phyloP scores from a whole-genome alignment of 2,888 invertebrate genomes.

The Melangyna quadrimaculata region DNA sequence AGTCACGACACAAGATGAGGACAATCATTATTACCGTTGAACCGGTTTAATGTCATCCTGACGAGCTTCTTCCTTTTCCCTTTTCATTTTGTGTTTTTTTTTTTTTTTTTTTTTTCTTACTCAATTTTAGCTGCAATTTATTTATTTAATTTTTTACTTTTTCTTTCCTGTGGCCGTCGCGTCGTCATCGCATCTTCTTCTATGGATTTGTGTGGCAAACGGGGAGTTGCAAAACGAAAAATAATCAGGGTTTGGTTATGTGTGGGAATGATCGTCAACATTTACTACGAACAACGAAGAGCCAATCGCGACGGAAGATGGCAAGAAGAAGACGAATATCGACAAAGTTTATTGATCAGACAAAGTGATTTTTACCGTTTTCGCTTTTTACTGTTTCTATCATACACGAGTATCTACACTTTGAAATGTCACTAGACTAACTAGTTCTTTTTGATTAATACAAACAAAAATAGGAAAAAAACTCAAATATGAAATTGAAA shows the following conservation, averaged over 20 bases:
- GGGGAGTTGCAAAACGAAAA: background rate
- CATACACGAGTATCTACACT: background rate
- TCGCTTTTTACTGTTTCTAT: constrained; percentile 53
- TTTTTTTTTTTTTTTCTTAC: constrained; percentile 1
- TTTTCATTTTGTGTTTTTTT: constrained; percentile 22
- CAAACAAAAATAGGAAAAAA: constrained; percentile 2
- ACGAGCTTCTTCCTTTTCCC: constrained; percentile 39
- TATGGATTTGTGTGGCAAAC: background rate
- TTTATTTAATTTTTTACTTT: constrained; percentile 6
- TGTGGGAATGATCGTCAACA: constrained; percentile 20
- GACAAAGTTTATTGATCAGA: constrained; percentile 65
- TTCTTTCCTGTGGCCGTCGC: background rate
- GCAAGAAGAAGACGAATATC: constrained; percentile 18
- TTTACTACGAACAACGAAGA: background rate
- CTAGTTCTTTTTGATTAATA: constrained; percentile 51
- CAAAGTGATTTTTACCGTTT: constrained; percentile 70
- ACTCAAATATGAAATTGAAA: background rate
- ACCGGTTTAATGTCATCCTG: constrained; percentile 68
- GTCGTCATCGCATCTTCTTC: background rate
- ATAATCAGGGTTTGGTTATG: constrained; percentile 34
- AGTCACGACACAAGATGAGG: constrained; percentile 70
- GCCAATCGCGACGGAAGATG: background rate
- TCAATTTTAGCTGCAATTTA: constrained; percentile 5
- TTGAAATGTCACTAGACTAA: constrained; percentile 60
- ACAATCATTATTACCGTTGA: constrained; percentile 59